A percentile compares a stretch with the other conserved stretches of the same genome.
phyloP scores from a whole-genome alignment of 2,888 invertebrate genomes.

The Drosophila paramelanica region DNA sequence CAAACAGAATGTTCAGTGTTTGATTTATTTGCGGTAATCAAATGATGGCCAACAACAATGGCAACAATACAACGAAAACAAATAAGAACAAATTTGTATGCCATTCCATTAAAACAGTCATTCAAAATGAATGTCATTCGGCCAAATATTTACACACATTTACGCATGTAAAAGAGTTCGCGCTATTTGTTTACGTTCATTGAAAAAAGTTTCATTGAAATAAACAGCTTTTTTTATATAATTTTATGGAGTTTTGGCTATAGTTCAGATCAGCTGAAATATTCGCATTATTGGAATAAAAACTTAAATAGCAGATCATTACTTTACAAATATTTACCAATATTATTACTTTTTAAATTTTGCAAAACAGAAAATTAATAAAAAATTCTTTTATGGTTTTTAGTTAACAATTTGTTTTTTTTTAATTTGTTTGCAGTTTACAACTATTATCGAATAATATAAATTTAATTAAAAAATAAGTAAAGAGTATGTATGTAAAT shows the following conservation, averaged over 20 bases:
- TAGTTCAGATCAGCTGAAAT: background rate
- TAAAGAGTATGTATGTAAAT: too few relatives aligned
- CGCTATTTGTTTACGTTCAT: background rate
- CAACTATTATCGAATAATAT: too few relatives aligned
- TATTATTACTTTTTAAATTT: background rate
- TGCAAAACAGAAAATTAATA: too few relatives aligned
- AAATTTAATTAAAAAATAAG: too few relatives aligned
- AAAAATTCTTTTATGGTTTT: too few relatives aligned
- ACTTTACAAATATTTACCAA: background rate
- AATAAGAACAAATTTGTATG: conserved; percentile 4
- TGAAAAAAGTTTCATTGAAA: background rate
- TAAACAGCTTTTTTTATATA: background rate
- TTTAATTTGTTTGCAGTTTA: too few relatives aligned
- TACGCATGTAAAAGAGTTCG: conserved; percentile 1
- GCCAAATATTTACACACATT: conserved; percentile 24
- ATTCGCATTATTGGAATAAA: background rate
- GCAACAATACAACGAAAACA: conserved; percentile 9
- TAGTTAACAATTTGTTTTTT: too few relatives aligned
- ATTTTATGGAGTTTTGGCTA: background rate
- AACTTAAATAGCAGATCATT: background rate
- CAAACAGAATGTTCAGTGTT: conserved; percentile 20
- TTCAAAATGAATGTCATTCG: conserved; percentile 3
- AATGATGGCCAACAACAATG: conserved; percentile 28
- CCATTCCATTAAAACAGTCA: conserved; percentile 9
- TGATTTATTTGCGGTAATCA: conserved; percentile 50